Conservation (phyloP, 2,797 vertebrate genomes). For the Falco cherrug region DNA sequence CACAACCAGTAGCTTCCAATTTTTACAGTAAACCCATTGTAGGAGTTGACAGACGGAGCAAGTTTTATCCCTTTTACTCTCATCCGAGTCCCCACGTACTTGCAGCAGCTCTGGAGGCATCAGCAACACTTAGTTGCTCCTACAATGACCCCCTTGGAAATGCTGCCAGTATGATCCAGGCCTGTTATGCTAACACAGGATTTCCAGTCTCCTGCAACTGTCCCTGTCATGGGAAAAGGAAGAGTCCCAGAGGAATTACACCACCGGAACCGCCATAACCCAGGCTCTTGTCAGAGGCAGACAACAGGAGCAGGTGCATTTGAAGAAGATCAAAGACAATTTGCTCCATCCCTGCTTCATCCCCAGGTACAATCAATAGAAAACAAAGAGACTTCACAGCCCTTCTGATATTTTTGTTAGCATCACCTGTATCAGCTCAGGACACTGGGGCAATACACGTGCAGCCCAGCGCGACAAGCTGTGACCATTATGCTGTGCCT, state of each 20-base stretch:
- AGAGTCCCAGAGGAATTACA: background rate
- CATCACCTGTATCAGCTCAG: background rate
- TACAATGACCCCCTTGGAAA: background rate
- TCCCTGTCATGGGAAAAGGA: background rate
- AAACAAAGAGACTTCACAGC: background rate
- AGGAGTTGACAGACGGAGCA: background rate
- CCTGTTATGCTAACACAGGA: too few species aligned
- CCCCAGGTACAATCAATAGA: background rate
- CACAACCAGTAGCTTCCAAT: background rate
- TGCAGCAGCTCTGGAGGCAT: background rate
- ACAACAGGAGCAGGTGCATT: background rate
- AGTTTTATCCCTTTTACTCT: background rate
- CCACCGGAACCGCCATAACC: background rate
- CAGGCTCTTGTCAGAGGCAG: background rate
- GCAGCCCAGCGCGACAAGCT: background rate
- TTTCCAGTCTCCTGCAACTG: background rate
- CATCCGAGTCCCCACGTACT: background rate
- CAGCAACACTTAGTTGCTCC: too few species aligned
- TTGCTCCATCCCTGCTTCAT: background rate
- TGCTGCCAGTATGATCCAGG: background rate
- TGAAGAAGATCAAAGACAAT: background rate
- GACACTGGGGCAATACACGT: accelerated
- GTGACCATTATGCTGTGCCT: background rate
- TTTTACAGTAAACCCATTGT: background rate
- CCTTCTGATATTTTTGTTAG: too few species aligned